A percentile compares a stretch with the other conserved stretches of the same genome.
phyloP scores from a whole-genome alignment of 2,888 invertebrate species.

The Cancer borealis region DNA sequence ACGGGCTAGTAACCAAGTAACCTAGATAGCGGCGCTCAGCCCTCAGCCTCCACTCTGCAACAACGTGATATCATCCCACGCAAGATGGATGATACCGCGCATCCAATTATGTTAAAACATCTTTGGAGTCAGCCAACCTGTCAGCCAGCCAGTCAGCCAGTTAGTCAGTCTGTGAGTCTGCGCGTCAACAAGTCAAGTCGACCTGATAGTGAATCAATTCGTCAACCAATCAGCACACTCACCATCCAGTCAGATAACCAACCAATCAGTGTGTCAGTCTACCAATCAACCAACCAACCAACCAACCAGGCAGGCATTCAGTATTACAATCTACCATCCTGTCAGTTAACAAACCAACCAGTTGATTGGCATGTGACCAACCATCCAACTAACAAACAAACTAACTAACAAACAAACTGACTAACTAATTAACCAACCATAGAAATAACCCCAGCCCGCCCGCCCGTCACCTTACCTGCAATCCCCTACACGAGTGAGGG shows the following conservation, averaged over 20 bases:
- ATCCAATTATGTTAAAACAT: not conserved
- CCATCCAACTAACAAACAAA: not conserved
- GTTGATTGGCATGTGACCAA: not conserved
- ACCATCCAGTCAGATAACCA: not conserved
- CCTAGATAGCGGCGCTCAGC: not conserved
- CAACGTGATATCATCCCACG: not conserved
- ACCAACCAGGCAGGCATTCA: not conserved
- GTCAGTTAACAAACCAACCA: not conserved
- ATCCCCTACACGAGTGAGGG: slow-evolving; percentile 33
- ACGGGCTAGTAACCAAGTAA: slow-evolving; percentile 17
- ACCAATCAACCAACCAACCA: not conserved
- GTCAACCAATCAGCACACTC: not conserved
- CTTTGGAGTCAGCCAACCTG: not conserved
- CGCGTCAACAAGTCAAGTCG: not conserved
- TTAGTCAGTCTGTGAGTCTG: not conserved
- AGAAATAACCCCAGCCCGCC: not conserved
- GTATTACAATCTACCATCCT: no score
- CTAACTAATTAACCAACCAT: not conserved
- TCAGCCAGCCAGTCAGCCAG: not conserved
- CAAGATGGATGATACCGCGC: not conserved
- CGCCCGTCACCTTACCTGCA: not conserved
- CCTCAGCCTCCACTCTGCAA: not conserved
- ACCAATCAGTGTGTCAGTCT: not conserved
- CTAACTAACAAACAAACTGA: not conserved
- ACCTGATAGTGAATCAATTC: not conserved